These are phyloP conservation scores for Taenaris catops DNA, from an alignment of 2,888 invertebrate species.

Conservation along the genomic window DNA sequence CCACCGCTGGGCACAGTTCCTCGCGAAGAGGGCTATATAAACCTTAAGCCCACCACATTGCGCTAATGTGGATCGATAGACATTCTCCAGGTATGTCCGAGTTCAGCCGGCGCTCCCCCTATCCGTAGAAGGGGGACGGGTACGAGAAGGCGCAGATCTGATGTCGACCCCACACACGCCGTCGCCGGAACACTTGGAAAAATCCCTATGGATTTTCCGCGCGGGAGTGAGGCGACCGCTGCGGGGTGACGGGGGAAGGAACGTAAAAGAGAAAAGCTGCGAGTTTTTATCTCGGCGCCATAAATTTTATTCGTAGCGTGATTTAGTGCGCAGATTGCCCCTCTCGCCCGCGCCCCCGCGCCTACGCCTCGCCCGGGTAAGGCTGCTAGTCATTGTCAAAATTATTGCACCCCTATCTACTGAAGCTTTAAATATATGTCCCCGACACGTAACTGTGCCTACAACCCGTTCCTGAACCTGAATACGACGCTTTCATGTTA, in stretches of 20 bases:
- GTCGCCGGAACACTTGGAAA: constrained; percentile 77
- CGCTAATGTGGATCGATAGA: too few relatives aligned
- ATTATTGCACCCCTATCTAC: constrained; percentile 81
- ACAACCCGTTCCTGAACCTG: constrained; percentile 52
- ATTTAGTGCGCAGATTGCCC: constrained; percentile 81
- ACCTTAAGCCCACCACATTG: too few relatives aligned
- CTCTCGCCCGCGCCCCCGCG: constrained; percentile 66
- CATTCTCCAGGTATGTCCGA: too few relatives aligned
- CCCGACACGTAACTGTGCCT: constrained; percentile 70
- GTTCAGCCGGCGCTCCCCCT: too few relatives aligned
- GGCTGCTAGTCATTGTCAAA: constrained; percentile 80
- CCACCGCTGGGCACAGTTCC: too few relatives aligned
- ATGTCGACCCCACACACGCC: constrained; percentile 75
- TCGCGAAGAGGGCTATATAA: too few relatives aligned
- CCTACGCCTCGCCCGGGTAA: constrained; percentile 75
- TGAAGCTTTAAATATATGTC: constrained; percentile 79
- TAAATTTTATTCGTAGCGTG: constrained; percentile 82
- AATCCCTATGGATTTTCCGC: constrained; percentile 80
- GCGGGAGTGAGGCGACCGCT: constrained; percentile 55
- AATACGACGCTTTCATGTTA: constrained; percentile 39
- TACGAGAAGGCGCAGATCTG: too few relatives aligned
- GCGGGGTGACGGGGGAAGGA: constrained; percentile 60
- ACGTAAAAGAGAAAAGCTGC: constrained; percentile 82
- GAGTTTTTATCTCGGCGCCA: constrained; percentile 82
- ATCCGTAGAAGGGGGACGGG: too few relatives aligned